phyloP scores from a whole-genome alignment of 1,140 invertebrate species.

The Heliconius eleuchia region DNA sequence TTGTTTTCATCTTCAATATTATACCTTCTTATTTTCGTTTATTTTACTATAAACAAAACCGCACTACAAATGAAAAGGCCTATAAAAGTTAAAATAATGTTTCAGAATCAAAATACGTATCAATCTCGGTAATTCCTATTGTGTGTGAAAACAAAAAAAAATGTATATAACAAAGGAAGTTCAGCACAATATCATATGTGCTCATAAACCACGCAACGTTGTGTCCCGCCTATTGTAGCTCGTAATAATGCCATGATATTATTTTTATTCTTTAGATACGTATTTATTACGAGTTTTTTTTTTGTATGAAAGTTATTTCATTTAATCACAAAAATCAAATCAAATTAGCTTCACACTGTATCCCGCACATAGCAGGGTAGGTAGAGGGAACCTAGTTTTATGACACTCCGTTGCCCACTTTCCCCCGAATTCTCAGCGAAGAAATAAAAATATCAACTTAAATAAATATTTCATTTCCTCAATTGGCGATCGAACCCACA shows the following conservation, averaged over 20 bases:
- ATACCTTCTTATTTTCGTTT: background rate
- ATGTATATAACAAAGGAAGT: slow-evolving; percentile 8
- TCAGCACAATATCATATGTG: slow-evolving; percentile 7
- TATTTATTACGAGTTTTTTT: slow-evolving; percentile 14
- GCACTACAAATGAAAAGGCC: background rate
- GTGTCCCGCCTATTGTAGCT: slow-evolving; percentile 24
- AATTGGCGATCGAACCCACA: no score
- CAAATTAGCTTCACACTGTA: no score
- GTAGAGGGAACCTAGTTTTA: no score
- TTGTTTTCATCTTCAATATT: no score
- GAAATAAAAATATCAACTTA: no score
- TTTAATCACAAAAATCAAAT: no score
- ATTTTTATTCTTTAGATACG: slow-evolving; percentile 33
- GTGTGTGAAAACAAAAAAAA: slow-evolving; percentile 10
- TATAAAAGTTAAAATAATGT: background rate
- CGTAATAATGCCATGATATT: slow-evolving; percentile 27
- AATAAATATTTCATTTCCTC: no score
- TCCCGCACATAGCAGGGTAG: no score
- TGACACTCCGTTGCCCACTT: no score
- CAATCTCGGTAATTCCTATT: slow-evolving; percentile 7
- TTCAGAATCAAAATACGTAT: background rate
- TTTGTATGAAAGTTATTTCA: slow-evolving; percentile 21
- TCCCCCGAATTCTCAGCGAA: no score
- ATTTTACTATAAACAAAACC: background rate
- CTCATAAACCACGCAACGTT: slow-evolving; percentile 18